Evolutionary conservation across 2,888 invertebrate genomes (phyloP), one percentile per base, ranked within the genome.

Genomic region (Dione juno): DNA sequence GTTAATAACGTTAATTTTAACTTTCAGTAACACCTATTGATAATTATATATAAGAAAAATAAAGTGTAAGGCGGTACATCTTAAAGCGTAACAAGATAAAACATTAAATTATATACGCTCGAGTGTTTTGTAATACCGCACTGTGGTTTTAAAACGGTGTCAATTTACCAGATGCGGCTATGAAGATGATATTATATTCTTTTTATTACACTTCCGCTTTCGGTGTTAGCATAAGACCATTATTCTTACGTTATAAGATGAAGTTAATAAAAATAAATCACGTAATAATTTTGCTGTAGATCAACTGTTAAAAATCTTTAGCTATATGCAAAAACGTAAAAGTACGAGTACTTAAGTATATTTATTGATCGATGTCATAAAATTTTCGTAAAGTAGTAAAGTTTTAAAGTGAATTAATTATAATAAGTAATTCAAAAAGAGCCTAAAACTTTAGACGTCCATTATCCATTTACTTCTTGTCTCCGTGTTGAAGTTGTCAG

Each of bases 401-500:
- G 50, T 64, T 64, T 50, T 37, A 52, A 64, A 64, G 64, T 64
- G 16, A 50, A 50, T 50, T 50, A 40, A 64, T 64, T 64, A 52
- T 64, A 64, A 53, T 68, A 45, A 54, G 63, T 35, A 66, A 48
- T 52, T 63, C 21, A 53, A 53, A 63, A 54, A 45, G 58, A 58
- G 52, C 37, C 41, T 19, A 3, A 63, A 63, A 14, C 43, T 45
- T 35, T 35, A 66, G 66, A 45, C 37, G n/a, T 70, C 35, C 53
- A 43, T 64, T 64, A 64, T 50, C 61, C 61, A 45, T 64, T 64
- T 66, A 54, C 28, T 58, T 66, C 66, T 53, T 70, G 52, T 70
- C 68, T 70, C 59, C 61, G 43, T 63, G 63, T 63, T 54, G 37
- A 68, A 68, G 63, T 68, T 54, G 68, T 63, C 61, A 68, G 68